These are phyloP conservation scores for Lineus longissimus DNA, from an alignment of 1,140 invertebrate species.

Conservation along the genomic window DNA sequence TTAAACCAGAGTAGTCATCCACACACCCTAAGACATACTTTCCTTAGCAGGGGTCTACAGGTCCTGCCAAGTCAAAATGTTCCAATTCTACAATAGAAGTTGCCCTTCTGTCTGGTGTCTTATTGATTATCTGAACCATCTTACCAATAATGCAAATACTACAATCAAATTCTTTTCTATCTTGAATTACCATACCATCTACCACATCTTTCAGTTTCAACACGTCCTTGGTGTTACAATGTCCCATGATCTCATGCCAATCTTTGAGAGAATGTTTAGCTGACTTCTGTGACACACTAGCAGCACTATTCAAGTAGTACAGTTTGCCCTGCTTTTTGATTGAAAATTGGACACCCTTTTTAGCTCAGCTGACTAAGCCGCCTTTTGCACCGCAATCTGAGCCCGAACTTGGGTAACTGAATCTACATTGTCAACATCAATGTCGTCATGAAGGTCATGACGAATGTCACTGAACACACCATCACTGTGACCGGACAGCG, in stretches of 20 bases:
- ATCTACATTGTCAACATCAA: too few relatives aligned
- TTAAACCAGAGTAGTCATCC: slow-evolving; percentile 16
- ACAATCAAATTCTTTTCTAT: background rate
- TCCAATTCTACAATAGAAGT: slow-evolving; percentile 5
- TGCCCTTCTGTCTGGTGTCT: background rate
- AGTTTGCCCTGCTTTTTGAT: background rate
- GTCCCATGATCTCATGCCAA: too few relatives aligned
- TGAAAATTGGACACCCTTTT: background rate
- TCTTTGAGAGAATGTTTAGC: too few relatives aligned
- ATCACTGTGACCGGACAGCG: too few relatives aligned
- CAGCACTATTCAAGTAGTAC: too few relatives aligned
- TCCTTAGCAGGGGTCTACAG: slow-evolving; percentile 12
- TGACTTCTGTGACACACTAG: too few relatives aligned
- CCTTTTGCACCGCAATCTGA: too few relatives aligned
- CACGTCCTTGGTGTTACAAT: background rate
- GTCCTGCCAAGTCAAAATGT: slow-evolving; percentile 15
- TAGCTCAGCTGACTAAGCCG: too few relatives aligned
- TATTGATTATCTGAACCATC: background rate
- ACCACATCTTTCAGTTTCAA: background rate
- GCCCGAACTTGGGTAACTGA: too few relatives aligned
- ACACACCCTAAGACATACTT: slow-evolving; percentile 15
- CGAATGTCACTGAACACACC: too few relatives aligned
- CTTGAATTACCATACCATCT: background rate
- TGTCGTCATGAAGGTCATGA: too few relatives aligned
- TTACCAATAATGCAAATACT: background rate